Conservation (phyloP, 2,113 vertebrate species). For the Nesogale talazaci region DNA sequence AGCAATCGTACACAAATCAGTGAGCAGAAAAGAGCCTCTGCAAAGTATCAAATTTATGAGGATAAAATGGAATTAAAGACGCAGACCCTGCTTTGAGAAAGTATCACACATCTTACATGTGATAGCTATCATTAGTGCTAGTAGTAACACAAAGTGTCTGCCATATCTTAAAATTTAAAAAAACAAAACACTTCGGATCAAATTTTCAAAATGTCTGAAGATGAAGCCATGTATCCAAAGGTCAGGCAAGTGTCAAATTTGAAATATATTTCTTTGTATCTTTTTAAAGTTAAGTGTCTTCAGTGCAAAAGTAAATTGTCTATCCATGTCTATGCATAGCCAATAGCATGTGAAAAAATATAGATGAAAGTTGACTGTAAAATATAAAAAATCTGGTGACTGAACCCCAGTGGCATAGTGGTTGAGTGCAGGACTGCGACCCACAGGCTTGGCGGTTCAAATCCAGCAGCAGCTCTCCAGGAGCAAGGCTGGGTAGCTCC, state of each 20-base stretch:
- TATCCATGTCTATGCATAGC: neutral
- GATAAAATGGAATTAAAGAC: constrained; percentile 67
- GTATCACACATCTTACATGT: constrained; percentile 44
- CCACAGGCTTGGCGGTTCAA: no score
- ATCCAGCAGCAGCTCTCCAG: no score
- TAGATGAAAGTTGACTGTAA: neutral
- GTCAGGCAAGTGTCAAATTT: constrained; percentile 52
- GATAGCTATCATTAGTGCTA: constrained; percentile 44
- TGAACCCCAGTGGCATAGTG: no score
- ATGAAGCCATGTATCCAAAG: neutral
- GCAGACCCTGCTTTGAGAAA: constrained; percentile 55
- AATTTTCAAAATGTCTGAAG: constrained; percentile 37
- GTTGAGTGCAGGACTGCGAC: no score
- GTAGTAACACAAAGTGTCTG: constrained; percentile 56
- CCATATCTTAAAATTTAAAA: constrained; percentile 58
- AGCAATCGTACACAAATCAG: constrained; percentile 68
- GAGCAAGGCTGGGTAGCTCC: no score
- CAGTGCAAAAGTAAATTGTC: neutral
- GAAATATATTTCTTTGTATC: neutral
- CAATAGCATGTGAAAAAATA: neutral
- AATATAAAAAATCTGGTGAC: neutral
- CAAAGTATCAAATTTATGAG: constrained; percentile 67
- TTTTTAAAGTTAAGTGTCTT: constrained; percentile 36
- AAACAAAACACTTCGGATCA: constrained; percentile 44
- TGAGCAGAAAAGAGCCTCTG: constrained; percentile 48